Evolutionary conservation across 2,113 vertebrate genomes (phyloP), one percentile per base, ranked within the genome.

Genomic region (Illadopsis cleaveri): DNA sequence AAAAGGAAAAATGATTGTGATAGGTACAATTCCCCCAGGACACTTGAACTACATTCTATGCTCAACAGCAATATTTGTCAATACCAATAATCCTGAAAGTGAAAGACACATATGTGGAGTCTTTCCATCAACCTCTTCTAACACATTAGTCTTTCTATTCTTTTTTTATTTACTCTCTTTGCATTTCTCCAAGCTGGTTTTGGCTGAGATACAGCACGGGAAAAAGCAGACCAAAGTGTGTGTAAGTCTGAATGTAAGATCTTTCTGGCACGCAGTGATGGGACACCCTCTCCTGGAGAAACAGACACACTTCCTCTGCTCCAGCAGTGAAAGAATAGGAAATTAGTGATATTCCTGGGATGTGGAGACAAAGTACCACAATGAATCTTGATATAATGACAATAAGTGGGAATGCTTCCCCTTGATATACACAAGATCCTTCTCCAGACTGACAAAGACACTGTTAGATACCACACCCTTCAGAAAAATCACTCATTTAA

Each of bases 201-300:
- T 56, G 50, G 30, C 51, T 75, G 48, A 86, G 20, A 54, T 1
- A 15, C 4, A 31, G 5, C 60, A 79, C 0, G 4, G 33, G 10
- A 11, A 62, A 48, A 45, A 50, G 40, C 11, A 84, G 61, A 44
- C 15, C 23, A 6, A 65, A 57, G 40, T 9, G 17, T 25, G 20
- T 6, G 6, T 8, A 37, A 77, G 19, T 12, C 45, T 30, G 7
- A 0, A 0, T 15, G 2, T 28, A 31, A 71, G 40, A n/a, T 56
- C 40, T 8, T 64, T 38, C 57, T 50, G 44, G 60, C 56, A 70
- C 0, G 3, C 66, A 76, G 73, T 33, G 58, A 76, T 58, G 62
- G 70, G 90, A 85, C 76, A 87, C 66, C 87, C 78, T 61, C 90
- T 86, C 68, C 78, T 95, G 94, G 89, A 87, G 44, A 91, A 91